Percentiles rank a stretch among this genome's conserved stretches.
Conservation (phyloP, 2,797 vertebrate genomes). For the Enteromius trimaculatus region DNA sequence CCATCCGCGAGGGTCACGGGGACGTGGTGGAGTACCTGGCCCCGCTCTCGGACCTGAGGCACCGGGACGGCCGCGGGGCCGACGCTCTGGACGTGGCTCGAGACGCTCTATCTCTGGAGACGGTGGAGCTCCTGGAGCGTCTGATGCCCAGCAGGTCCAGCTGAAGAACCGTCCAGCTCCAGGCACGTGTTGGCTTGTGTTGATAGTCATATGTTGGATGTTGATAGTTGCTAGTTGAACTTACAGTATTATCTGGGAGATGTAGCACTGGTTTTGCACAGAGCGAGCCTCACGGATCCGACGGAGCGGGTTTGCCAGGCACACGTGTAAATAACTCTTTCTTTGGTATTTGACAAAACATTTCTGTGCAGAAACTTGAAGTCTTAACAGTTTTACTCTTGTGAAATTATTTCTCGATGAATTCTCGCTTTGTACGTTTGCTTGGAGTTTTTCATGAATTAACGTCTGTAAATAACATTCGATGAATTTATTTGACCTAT, state of each 20-base stretch:
- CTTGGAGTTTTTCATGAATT: constrained; percentile 50
- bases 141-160: constrained; percentile 62
- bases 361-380: constrained; percentile 73
- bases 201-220: constrained; percentile 10
- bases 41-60: constrained; percentile 80
- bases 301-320: constrained; percentile 71
- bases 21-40: constrained; percentile 83
- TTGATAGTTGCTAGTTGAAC: constrained; percentile 44
- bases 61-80: constrained; percentile 77
- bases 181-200: not conserved
- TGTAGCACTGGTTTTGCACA: constrained; percentile 81
- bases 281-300: constrained; percentile 69
- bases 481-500: constrained; percentile 76
- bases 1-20: constrained; percentile 80
- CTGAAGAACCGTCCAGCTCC: constrained; percentile 64
- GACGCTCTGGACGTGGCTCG: constrained; percentile 82
- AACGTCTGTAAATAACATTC: constrained; percentile 73
- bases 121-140: constrained; percentile 72
- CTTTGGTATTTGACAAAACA: constrained; percentile 67
- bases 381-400: constrained; percentile 69
- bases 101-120: constrained; percentile 67
- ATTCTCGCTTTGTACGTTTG: constrained; percentile 33
- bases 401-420: constrained; percentile 70
- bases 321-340: constrained; percentile 78
- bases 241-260: constrained; percentile 68